Evolutionary conservation across 1,140 invertebrate genomes (phyloP), one percentile per base, ranked within the genome.

Genomic region (Condylostylus longicornis): DNA sequence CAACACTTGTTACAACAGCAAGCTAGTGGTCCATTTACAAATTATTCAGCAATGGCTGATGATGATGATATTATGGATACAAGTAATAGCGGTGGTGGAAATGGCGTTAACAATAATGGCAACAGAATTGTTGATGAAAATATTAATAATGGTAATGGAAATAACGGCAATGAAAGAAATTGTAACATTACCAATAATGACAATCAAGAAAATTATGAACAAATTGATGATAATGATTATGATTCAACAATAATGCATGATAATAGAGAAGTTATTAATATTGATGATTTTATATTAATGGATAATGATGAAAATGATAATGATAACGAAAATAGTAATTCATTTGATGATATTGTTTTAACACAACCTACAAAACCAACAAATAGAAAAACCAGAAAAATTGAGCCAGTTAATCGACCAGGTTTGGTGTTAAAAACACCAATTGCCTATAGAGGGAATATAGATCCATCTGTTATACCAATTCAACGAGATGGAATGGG

Each of bases 401-500:
- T 80, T 44, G 79, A 77, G 54, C 77, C 77, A 12, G 70, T 81
- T 18, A 77, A 78, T 51, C 74, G 80, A 60, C 79, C 79, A 41
- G 76, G 73, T 27, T 60, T 83, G 30, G 74, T 80, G 44, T 57
- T 83, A 23, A 80, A 82, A 59, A 80, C 79, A 37, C 79, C 79
- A 29, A 82, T 82, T 47, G 79, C 80, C 22, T 83, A 82, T 62
- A 77, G 81, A 47, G 74, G 78, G 42, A 76, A 79, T 52, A 79
- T 78, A 31, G 79, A 82, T 64, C 65, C 75, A 22, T 79, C 75
- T 50, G 76, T 79, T 38, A 81, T 82, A 58, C 79, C 79, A 25
- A 82, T 82, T 52, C 70, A 77, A 47, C 77, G 77, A 61, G 81
- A 86, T 66, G 82, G 82, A 48, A 83, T 84, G 69, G 81, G 80